These are phyloP conservation scores for Noctilio leporinus DNA, from an alignment of 2,113 vertebrate species.

Conservation along the genomic window DNA sequence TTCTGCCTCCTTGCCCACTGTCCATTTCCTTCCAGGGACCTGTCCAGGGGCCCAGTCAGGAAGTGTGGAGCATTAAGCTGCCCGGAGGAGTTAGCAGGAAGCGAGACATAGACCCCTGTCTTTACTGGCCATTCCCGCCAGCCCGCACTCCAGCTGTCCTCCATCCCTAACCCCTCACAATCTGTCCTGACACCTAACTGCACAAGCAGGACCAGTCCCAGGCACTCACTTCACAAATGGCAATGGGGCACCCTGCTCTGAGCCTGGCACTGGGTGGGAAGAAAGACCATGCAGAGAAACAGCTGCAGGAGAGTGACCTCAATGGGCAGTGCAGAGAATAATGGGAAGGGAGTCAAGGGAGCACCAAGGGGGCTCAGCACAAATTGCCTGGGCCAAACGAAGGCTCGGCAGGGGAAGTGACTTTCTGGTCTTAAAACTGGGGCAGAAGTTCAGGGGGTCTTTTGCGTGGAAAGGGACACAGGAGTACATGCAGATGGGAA, in stretches of 20 bases:
- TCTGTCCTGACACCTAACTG: not conserved
- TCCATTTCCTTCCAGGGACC: not conserved
- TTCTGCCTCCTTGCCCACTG: not conserved
- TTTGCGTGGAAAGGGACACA: not conserved
- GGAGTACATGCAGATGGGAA: not conserved
- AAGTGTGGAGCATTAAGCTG: not conserved
- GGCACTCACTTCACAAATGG: not conserved
- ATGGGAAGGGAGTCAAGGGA: not conserved
- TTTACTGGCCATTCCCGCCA: too few species aligned
- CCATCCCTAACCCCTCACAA: not conserved
- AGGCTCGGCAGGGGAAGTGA: not conserved
- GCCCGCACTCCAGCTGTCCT: too few species aligned
- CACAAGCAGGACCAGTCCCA: not conserved
- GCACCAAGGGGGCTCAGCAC: not conserved
- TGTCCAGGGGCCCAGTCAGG: not conserved
- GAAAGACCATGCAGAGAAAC: not conserved
- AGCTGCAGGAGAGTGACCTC: not conserved
- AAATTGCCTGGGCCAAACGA: not conserved
- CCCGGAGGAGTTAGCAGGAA: not conserved
- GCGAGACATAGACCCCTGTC: not conserved
- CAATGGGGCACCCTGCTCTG: not conserved
- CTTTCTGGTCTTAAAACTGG: rapidly evolving
- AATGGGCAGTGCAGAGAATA: not conserved
- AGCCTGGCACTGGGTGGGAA: not conserved
- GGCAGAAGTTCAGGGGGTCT: not conserved